Evolutionary conservation across 2,113 vertebrate species (phyloP), one percentile per base, ranked within the genome.

Genomic region (Sclerurus mexicanus): DNA sequence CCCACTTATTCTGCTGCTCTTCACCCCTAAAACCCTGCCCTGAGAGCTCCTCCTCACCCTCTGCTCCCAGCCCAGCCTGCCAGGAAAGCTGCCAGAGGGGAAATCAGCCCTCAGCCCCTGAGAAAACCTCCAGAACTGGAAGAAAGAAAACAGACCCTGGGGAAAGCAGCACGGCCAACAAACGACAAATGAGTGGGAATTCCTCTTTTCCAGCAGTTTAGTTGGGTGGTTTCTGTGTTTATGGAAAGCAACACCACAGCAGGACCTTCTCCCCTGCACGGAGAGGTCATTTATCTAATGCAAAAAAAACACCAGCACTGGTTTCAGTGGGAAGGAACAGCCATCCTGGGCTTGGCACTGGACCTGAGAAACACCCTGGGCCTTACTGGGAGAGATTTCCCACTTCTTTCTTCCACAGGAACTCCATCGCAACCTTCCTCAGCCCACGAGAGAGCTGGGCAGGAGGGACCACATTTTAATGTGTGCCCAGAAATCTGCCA

Each of bases 21-120:
- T 81, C 50, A 81, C 60, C 60, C 63, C 92, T 30, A 49, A 66
- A 86, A 84, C 42, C 78, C 40, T 6, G 3, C 24, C 49, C 77
- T 64, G 71, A 69, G 28, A 93, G 77, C 64, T 64, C 37, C 74
- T 72, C 56, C 87, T 95, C 42, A 72, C 14, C 35, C 47, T 21
- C 60, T 84, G 86, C 84, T 92, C 68, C 58, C 95, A 93, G 89
- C 89, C 94, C 60, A 44, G 56, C 47, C 63, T 50, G 69, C 31
- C 87, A 78, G 84, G 72, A 90, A 69, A 80, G 55, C 69, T 93
- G 91, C 68, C 90, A 86, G 79, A 80, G 66, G 73, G 72, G 94
- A 92, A 93, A 88, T 20, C 58, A 90, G 44, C 55, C 49, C 40
- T 39, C 12, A 87, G 66, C 21, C 80, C 72, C 66, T 46, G 83